Evolutionary conservation across 2,888 invertebrate species (phyloP), one percentile per base, ranked within the genome.

Genomic region (Entomobrya multifasciata): DNA sequence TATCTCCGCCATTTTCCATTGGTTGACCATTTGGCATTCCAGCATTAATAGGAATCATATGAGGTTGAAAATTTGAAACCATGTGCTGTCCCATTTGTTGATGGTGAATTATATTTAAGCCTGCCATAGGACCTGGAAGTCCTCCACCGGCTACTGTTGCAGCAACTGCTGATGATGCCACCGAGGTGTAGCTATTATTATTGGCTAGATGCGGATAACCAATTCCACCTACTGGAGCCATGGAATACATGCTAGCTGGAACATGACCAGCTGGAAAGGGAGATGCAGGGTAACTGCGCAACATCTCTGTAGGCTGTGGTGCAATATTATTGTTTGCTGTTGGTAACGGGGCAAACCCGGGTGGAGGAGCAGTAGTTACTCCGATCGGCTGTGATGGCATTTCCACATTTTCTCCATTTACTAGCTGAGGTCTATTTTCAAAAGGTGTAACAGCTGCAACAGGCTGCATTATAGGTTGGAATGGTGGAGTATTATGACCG

Each of bases 341-440:
- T 20, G 88, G 88, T 8, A 89, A 22, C 15, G 89, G 89, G 3
- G 88, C 88, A 67, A 89, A 89, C 30, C 89, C 89, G 13, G 89
- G 89, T 10, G 89, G 89, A 15, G 88, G 89, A 5, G 89, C 88
- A 6, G 86, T 82, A 1, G 77, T 72, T 11, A 80, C 65, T 17
- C 78, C 86, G 17, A 72, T 52, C 17, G 47, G 67, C 15, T 65
- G 76, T 13, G 79, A 81, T 20, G 30, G 17, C 8, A 41, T 11
- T 11, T 65, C 86, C 11, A 49, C 22, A 47, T 44, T 84, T 1
- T 87, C 83, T 2, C 83, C 84, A 70, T 70, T 80, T n/a, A 67
- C 41, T 10, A 70, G 55, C n/a, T 67, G 62, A 1, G 62, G 15
- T 25, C 85, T 77, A 1, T 55, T 77, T 27, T 85, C 85, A 36